These are phyloP conservation scores for Salvator merianae DNA, from an alignment of 2,113 vertebrate species.

Conservation along the genomic window DNA sequence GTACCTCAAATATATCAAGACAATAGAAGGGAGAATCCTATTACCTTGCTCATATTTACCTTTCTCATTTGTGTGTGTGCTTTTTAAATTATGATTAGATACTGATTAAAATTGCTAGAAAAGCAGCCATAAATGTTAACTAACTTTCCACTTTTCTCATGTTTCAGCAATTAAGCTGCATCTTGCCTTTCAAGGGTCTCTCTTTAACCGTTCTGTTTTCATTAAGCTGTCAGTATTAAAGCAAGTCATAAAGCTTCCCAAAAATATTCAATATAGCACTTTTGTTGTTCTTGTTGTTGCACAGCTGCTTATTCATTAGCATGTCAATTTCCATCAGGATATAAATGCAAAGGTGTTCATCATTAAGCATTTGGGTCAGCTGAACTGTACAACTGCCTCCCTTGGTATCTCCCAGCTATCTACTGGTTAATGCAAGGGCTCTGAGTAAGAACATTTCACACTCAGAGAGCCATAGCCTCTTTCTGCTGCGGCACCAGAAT, in stretches of 20 bases:
- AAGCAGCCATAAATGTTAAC: neutral
- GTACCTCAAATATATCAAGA: too few species aligned
- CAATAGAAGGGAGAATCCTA: too few species aligned
- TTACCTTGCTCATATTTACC: neutral
- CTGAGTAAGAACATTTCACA: neutral
- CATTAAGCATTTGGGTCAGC: neutral
- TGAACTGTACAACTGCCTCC: neutral
- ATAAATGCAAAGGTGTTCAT: neutral
- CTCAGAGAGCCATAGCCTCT: slow-evolving; percentile 12
- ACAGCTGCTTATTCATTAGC: neutral
- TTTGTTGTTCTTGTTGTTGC: too few species aligned
- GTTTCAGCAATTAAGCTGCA: neutral
- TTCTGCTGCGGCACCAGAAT: slow-evolving; percentile 15
- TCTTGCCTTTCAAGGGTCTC: neutral
- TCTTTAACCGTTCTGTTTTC: neutral
- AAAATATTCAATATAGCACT: too few species aligned
- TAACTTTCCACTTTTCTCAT: neutral
- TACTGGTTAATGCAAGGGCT: slow-evolving; percentile 15
- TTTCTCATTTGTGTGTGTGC: neutral
- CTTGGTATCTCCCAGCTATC: neutral
- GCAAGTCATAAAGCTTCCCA: neutral
- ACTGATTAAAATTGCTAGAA: neutral
- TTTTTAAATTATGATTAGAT: neutral
- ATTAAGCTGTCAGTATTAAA: neutral
- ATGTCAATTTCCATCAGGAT: neutral